These are phyloP conservation scores for Mustela nigripes DNA, from an alignment of 2,113 vertebrate species.

Conservation along the genomic window DNA sequence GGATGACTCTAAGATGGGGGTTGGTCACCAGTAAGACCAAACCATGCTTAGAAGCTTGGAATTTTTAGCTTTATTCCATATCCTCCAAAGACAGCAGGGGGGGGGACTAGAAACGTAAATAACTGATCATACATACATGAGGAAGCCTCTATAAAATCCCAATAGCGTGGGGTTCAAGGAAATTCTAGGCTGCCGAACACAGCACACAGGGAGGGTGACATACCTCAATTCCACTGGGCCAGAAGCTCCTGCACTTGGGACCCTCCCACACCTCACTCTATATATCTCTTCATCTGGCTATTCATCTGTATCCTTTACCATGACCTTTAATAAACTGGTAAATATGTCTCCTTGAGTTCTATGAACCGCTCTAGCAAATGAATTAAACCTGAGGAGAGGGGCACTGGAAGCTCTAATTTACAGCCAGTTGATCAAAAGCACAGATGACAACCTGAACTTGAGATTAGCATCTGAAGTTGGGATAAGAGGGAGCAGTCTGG, in stretches of 20 bases:
- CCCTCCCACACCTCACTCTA: neutral
- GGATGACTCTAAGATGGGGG: neutral
- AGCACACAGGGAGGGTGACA: neutral
- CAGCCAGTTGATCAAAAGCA: neutral
- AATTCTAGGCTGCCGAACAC: neutral
- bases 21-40: neutral
- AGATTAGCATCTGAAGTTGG: neutral
- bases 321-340: neutral
- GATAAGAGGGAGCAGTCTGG: neutral
- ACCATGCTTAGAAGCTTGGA: neutral
- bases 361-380: neutral
- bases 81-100: neutral
- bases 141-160: neutral
- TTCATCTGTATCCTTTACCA: neutral
- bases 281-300: neutral
- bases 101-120: neutral
- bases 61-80: neutral
- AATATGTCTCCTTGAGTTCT: neutral
- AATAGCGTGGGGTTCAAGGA: neutral
- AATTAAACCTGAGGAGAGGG: neutral
- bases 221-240: neutral
- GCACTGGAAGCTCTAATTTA: neutral
- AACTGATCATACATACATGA: neutral
- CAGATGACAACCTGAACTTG: neutral
- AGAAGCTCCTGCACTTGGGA: neutral